A percentile compares a stretch with the other conserved stretches of the same genome.
Evolutionary conservation across 2,113 vertebrate genomes (phyloP).

Genomic region (Mustela nigripes): DNA sequence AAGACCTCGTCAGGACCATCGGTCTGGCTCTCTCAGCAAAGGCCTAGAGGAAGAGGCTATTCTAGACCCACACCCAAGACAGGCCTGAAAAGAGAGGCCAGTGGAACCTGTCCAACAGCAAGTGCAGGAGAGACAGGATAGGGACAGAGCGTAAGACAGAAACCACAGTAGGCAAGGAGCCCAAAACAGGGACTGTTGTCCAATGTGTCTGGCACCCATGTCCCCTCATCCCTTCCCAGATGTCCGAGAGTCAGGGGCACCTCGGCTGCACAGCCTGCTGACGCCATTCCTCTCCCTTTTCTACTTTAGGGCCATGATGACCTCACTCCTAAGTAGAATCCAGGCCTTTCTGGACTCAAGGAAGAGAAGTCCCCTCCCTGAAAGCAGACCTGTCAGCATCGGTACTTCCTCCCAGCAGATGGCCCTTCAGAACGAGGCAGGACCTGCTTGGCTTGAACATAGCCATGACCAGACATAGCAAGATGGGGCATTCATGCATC

Average conservation of each 20-base stretch:
- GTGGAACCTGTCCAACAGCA: background rate
- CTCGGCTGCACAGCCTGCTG: background rate
- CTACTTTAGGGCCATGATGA: background rate
- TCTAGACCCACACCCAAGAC: background rate
- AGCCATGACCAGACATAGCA: background rate
- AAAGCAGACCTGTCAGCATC: background rate
- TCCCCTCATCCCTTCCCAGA: background rate
- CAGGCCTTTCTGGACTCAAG: background rate
- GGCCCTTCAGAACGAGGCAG: background rate
- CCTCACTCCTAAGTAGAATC: background rate
- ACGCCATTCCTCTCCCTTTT: background rate
- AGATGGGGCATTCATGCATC: background rate
- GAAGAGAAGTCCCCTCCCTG: background rate
- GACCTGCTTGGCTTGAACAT: background rate
- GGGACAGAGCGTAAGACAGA: background rate
- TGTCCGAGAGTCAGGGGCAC: background rate
- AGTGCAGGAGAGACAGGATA: background rate
- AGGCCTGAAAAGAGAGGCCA: background rate
- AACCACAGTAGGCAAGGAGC: background rate
- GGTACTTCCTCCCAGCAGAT: background rate
- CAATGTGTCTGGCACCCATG: accelerated
- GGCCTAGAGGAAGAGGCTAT: background rate
- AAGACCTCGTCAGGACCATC: too few species aligned
- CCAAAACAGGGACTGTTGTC: accelerated
- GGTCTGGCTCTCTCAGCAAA: background rate